Conservation (phyloP, 2,888 invertebrate genomes). For the Phymatocera aterrima region DNA sequence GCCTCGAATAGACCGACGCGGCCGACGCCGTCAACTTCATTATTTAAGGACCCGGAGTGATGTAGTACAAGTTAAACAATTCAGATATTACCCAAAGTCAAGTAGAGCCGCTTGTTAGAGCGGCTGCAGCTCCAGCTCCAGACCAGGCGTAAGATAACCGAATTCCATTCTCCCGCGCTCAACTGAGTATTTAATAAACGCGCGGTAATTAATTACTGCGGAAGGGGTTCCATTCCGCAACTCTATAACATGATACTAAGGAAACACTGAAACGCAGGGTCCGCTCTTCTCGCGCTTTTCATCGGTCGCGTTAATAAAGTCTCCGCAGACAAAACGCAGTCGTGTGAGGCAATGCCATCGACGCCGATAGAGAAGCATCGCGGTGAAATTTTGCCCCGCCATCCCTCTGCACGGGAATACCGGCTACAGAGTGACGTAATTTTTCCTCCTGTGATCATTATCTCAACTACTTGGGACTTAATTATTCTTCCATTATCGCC, state of each 20-base stretch:
- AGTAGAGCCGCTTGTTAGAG: conserved; percentile 33
- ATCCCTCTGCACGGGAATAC: neutral
- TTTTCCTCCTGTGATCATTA: conserved; percentile 11
- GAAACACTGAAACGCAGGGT: conserved; percentile 3
- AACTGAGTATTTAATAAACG: conserved; percentile 47
- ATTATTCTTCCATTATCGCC: conserved; percentile 41
- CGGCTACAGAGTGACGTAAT: neutral
- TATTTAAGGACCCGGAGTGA: conserved; percentile 35
- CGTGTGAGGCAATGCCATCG: neutral
- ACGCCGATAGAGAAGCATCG: neutral
- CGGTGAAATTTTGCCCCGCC: neutral
- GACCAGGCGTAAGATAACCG: conserved; percentile 28
- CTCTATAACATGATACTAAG: neutral
- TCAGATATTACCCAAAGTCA: conserved; percentile 44
- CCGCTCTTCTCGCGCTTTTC: neutral
- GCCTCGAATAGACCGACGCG: neutral
- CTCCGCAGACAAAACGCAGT: neutral
- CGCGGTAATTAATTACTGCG: conserved; percentile 47
- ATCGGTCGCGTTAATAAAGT: conserved; percentile 11
- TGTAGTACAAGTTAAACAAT: conserved; percentile 45
- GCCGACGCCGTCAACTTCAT: conserved; percentile 8
- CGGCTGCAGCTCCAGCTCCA: conserved; percentile 14
- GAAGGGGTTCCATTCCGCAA: conserved; percentile 12
- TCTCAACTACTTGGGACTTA: conserved; percentile 33
- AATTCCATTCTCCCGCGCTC: conserved; percentile 43